Base-by-base conservation (phyloP, 2,888 invertebrate species). In the Ichneumoninae sp. region DNA sequence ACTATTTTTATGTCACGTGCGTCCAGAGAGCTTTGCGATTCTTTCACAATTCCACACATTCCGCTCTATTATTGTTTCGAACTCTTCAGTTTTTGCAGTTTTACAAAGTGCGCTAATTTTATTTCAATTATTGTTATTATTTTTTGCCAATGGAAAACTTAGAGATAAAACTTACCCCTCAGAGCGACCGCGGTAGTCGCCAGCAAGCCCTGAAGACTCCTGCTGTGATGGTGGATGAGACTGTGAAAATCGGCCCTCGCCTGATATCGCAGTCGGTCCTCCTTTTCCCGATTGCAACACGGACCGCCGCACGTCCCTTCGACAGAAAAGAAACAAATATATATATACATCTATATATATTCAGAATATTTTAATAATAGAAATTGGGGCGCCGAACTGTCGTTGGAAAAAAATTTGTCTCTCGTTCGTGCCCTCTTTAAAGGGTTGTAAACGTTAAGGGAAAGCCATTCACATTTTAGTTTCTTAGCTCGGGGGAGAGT, bases 201-300 rank as follows among this genome's bases (percentile, higher is more conserved):
- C 87, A 97, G 94, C 83, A 97, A 95, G 88, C 97, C 97, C 88
- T 96, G 96, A 83, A 97, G 95, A 88, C 96, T 96, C 90, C 96
- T 95, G 80, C 97, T 96, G 88, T 97, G 96, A 91, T 96, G 96
- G 86, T 96, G 95, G 86, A 97, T 95, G 89, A 97, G 94, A 86
- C 94, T 95, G 90, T 96, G 96, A 89, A 97, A 96, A 90, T 96
- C 95, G 85, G 94, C 94, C 87, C 95, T 95, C 82, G 96, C 95
- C 86, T 95, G 95, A 68, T 94, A 94, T 86, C 95, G 94, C 83
- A 97, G 94, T 77, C 94, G 94, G 36, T 94, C 93, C 93, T 97
- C 97, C 91, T 95, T 95, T 80, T 94, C 95, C 84, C 95, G 94
- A 44, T 96, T 96, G 93, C 97, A 97, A 91, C 97, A 97, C 87